These are phyloP conservation scores for Oligia fasciuncula DNA, from an alignment of 2,888 invertebrate species.

Conservation along the genomic window DNA sequence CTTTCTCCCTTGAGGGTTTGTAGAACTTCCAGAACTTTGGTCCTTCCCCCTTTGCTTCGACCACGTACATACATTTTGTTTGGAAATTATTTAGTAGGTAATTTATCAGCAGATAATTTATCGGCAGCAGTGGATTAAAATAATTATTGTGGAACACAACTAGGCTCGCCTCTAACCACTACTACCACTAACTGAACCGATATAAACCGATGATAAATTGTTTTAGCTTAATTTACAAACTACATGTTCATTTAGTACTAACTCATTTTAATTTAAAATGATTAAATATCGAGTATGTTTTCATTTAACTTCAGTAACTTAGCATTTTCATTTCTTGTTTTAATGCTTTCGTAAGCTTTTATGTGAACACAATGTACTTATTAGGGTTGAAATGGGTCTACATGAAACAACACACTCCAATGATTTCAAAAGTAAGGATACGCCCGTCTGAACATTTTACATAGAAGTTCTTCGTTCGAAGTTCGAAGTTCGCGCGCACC, in stretches of 20 bases:
- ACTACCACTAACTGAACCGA: background rate
- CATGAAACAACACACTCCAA: background rate
- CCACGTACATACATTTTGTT: background rate
- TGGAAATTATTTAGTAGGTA: background rate
- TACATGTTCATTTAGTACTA: background rate
- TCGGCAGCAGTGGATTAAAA: background rate
- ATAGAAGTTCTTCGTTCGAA: too few species aligned
- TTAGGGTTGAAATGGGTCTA: background rate
- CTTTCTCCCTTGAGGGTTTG: too few species aligned
- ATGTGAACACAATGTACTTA: background rate
- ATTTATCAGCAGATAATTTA: background rate
- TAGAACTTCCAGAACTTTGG: too few species aligned
- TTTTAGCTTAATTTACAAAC: background rate
- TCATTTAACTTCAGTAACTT: background rate
- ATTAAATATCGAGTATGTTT: background rate
- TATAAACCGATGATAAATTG: background rate
- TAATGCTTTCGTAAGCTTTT: background rate
- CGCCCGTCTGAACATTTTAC: too few species aligned
- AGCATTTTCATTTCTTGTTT: background rate
- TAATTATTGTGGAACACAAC: background rate
- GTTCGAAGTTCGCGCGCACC: too few species aligned
- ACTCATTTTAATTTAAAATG: background rate
- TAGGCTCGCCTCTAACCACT: background rate
- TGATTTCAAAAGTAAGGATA: too few species aligned
- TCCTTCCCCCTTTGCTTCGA: background rate